These are phyloP conservation scores for Caenorhabditis sinica DNA, from an alignment of 2,888 invertebrate species.

Conservation along the genomic window DNA sequence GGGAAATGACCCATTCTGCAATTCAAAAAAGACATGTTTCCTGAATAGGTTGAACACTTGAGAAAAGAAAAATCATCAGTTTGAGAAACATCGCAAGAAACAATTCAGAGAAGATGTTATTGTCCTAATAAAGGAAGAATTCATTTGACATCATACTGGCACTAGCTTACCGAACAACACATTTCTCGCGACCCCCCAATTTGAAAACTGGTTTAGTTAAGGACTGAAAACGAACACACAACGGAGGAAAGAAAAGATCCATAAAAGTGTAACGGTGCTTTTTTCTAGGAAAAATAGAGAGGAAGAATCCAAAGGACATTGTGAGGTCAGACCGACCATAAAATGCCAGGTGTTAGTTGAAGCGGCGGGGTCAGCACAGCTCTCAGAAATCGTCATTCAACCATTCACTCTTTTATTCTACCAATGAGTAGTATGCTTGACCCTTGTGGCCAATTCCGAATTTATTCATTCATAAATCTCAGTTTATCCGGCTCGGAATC, in stretches of 20 bases:
- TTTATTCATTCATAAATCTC: neutral
- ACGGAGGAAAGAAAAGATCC: slow-evolving; percentile 32
- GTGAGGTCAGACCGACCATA: slow-evolving; percentile 55
- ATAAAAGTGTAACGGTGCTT: slow-evolving; percentile 51
- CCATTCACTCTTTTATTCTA: neutral
- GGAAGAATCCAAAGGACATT: slow-evolving; percentile 41
- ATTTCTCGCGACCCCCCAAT: slow-evolving; percentile 19
- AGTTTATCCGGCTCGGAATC: slow-evolving; percentile 9
- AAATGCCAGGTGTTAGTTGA: slow-evolving; percentile 55
- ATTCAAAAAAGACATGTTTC: neutral
- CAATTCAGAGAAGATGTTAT: slow-evolving; percentile 26
- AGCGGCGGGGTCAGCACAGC: slow-evolving; percentile 21
- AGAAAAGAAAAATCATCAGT: neutral
- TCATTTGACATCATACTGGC: slow-evolving; percentile 36
- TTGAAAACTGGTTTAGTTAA: slow-evolving; percentile 50
- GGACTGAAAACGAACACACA: slow-evolving; percentile 5
- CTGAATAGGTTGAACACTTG: neutral
- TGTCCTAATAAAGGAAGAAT: slow-evolving; percentile 50
- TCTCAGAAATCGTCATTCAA: slow-evolving; percentile 29
- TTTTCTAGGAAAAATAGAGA: slow-evolving; percentile 11
- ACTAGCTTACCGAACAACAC: slow-evolving; percentile 53
- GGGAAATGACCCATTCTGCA: neutral
- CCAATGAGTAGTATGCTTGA: neutral
- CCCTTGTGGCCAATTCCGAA: neutral
- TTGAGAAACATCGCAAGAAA: slow-evolving; percentile 18